These are phyloP conservation scores for Folsomia manolachei DNA, from an alignment of 2,888 invertebrate species.

Conservation along the genomic window DNA sequence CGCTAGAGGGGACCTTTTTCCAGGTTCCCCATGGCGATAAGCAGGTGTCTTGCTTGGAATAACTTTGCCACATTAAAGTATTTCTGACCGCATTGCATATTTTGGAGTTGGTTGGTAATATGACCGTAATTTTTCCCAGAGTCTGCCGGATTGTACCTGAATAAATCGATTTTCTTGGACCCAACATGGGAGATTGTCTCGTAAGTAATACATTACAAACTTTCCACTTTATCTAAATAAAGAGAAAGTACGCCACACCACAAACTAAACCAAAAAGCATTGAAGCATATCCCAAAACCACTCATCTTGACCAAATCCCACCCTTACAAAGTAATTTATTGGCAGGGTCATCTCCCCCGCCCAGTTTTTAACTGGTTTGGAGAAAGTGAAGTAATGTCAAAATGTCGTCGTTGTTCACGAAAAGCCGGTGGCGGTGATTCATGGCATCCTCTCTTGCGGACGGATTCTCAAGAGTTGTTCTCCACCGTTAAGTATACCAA, in stretches of 20 bases:
- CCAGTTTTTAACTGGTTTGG: background rate
- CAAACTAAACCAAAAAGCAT: too few species aligned
- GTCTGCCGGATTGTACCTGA: background rate
- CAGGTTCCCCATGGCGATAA: slow-evolving; percentile 1
- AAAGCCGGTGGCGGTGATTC: background rate
- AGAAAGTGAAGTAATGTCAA: background rate
- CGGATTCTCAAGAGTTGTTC: too few species aligned
- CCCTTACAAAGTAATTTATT: background rate
- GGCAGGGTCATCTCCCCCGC: background rate
- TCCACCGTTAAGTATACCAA: background rate
- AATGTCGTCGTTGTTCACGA: background rate
- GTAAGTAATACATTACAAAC: background rate
- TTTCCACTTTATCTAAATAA: background rate
- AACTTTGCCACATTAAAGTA: background rate
- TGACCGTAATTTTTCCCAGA: too few species aligned
- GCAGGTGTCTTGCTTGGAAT: background rate
- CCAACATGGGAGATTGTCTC: background rate
- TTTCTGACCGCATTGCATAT: background rate
- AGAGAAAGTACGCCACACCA: background rate
- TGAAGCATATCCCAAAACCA: too few species aligned
- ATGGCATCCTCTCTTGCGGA: background rate
- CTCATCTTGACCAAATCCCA: background rate
- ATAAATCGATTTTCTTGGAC: background rate
- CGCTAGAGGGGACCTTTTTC: background rate
- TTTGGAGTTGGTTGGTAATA: too few species aligned